phyloP scores from a whole-genome alignment of 1,140 invertebrate species.

The Drosophila bifasciata region DNA sequence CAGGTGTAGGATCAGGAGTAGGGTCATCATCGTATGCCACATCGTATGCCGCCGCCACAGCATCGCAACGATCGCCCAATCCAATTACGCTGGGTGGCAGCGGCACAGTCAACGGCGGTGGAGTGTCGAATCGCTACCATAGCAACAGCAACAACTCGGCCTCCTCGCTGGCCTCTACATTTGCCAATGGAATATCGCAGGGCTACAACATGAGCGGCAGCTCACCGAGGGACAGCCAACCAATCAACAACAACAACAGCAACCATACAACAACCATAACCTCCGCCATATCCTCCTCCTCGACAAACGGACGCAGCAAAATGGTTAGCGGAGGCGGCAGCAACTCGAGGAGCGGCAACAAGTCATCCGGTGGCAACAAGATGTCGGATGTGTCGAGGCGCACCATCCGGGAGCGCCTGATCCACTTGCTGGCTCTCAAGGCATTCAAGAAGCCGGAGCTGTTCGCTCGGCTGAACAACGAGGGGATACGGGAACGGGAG shows the following conservation, averaged over 20 bases:
- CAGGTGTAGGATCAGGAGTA: conserved; percentile 11
- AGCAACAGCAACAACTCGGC: conserved; percentile 54
- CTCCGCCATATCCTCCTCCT: conserved; percentile 6
- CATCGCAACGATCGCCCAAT: conserved; percentile 72
- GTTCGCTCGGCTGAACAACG: conserved; percentile 90
- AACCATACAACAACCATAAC: conserved; percentile 2
- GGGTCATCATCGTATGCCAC: conserved; percentile 1
- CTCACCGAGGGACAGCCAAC: conserved; percentile 55
- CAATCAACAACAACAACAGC: conserved; percentile 18
- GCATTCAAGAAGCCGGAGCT: conserved; percentile 97
- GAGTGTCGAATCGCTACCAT: conserved; percentile 15
- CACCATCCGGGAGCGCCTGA: conserved; percentile 90
- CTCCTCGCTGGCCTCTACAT: conserved; percentile 66
- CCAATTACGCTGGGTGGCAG: conserved; percentile 71
- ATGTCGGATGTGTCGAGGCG: conserved; percentile 75
- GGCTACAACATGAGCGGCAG: conserved; percentile 73
- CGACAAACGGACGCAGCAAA: conserved; percentile 58
- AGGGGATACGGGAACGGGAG: conserved; percentile 94
- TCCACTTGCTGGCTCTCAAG: conserved; percentile 95
- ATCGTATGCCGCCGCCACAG: conserved; percentile 34
- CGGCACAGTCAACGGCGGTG: conserved; percentile 61
- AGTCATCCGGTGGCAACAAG: conserved; percentile 61
- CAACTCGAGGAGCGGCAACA: conserved; percentile 57
- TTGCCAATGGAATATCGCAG: conserved; percentile 83
- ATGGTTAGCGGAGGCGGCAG: conserved; percentile 53